These are phyloP conservation scores for Melanotaenia maccullochi DNA, from an alignment of 2,797 vertebrate species.

Conservation along the genomic window DNA sequence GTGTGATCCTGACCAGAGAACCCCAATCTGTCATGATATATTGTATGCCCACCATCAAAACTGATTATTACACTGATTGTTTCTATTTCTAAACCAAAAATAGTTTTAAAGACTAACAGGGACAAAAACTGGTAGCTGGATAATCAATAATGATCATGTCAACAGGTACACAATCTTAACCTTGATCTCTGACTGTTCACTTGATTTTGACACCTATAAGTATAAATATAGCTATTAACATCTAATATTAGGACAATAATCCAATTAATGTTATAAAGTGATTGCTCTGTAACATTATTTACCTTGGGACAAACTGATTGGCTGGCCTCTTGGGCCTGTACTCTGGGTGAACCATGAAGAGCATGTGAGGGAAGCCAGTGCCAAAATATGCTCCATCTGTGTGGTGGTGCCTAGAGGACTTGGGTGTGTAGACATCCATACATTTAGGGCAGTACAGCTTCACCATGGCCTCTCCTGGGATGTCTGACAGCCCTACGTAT, in stretches of 20 bases:
- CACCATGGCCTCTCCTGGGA: conserved; percentile 96
- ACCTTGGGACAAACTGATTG: conserved; percentile 98
- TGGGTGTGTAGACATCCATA: conserved; percentile 97
- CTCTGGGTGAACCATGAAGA: conserved; percentile 97
- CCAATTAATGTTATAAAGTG: background rate
- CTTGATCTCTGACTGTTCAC: background rate
- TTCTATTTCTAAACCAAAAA: too few relatives aligned
- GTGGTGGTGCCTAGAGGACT: conserved; percentile 94
- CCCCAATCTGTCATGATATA: background rate
- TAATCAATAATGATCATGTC: background rate
- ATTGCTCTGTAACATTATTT: background rate
- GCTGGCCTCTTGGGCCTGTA: conserved; percentile 94
- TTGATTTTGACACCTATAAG: background rate
- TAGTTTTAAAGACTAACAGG: background rate
- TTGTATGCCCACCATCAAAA: background rate
- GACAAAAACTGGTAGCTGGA: background rate
- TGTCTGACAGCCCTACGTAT: conserved; percentile 89
- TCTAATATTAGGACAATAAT: background rate
- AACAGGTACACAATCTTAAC: background rate
- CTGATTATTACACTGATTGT: too few relatives aligned
- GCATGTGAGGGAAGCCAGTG: conserved; percentile 95
- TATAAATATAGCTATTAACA: background rate
- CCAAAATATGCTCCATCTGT: conserved; percentile 95
- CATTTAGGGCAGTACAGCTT: conserved; percentile 97
- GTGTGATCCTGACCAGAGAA: too few relatives aligned